Base-by-base conservation (phyloP, 2,797 vertebrate genomes). In the Acanthornis magna region DNA sequence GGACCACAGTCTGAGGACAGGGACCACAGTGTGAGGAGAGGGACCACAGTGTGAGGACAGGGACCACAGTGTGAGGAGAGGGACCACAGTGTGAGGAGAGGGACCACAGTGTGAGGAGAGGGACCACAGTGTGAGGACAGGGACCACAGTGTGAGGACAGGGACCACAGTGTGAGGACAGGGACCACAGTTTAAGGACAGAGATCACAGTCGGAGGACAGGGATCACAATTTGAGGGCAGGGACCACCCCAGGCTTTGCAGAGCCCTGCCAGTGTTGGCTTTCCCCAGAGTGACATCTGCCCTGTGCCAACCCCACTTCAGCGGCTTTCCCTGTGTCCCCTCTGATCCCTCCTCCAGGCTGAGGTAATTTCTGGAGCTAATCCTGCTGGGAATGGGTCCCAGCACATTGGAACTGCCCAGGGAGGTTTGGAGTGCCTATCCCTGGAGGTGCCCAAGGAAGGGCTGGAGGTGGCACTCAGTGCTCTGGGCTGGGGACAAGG, bases 111-210 rank as follows among this genome's bases (percentile, higher is more conserved):
- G n/a, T 70, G 62, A 30, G 83, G 58, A 45, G 60, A 32, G 5
- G 0, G 2, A 11, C 17, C 38, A 16, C 25, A 34, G 13, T 20
- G 23, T 70, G 62, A 30, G 83, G 58, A 45, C 63, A 32, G 5
- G 0, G 2, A 11, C 17, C 38, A 16, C 25, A 34, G 13, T 20
- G 23, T 70, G 62, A 30, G 83, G 58, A 45, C 63, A 32, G 5
- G 0, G 2, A 11, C 17, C 38, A 16, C 25, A 34, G 13, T 20
- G 23, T 70, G 62, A 30, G 83, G 58, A 45, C 63, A 32, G 5
- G 0, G 2, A 11, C 17, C 38, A 16, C 25, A 34, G 13, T 20
- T 3, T 66, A n/a, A n/a, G n/a, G n/a, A n/a, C n/a, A n/a, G n/a
- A n/a, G n/a, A n/a, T n/a, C n/a, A n/a, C n/a, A n/a, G n/a, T n/a